Conservation (phyloP, 2,888 invertebrate species). For the Alcis repandata region DNA sequence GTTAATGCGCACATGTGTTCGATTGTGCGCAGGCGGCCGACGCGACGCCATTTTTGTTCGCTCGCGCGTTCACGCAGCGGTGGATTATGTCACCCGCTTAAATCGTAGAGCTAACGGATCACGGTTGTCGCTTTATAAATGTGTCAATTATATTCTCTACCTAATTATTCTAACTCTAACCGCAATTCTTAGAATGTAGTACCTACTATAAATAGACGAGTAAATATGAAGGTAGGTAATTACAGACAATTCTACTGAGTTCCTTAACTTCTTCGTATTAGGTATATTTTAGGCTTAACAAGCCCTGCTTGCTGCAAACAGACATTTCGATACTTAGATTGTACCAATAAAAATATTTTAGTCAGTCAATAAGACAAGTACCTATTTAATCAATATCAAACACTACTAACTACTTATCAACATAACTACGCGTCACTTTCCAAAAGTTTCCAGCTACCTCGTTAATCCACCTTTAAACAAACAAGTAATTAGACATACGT, state of each 20-base stretch:
- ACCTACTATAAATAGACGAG: too few species aligned
- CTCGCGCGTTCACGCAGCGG: conserved; percentile 49
- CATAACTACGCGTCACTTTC: conserved; percentile 6
- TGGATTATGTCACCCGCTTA: conserved; percentile 66
- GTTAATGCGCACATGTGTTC: conserved; percentile 74
- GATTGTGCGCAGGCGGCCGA: conserved; percentile 71
- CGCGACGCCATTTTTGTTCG: conserved; percentile 58
- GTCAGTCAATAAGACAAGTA: not conserved
- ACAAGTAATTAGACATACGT: conserved; percentile 44
- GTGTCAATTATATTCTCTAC: not conserved
- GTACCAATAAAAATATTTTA: not conserved
- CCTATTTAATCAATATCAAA: conserved; percentile 8
- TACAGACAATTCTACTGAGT: too few species aligned
- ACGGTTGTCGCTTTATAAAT: conserved; percentile 40
- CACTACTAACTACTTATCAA: conserved; percentile 3
- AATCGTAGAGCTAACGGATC: conserved; percentile 63
- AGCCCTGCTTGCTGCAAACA: too few species aligned
- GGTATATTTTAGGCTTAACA: too few species aligned
- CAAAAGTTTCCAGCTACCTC: conserved; percentile 26
- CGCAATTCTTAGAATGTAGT: too few species aligned
- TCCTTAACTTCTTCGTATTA: not conserved
- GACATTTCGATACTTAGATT: too few species aligned
- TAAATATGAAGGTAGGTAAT: too few species aligned
- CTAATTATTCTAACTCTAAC: too few species aligned
- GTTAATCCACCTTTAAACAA: conserved; percentile 40